Evolutionary conservation across 92 coral and sea anemone genomes (phyloP), one percentile per base, ranked within the genome.

Genomic region (Chrysogorgia sp.): DNA sequence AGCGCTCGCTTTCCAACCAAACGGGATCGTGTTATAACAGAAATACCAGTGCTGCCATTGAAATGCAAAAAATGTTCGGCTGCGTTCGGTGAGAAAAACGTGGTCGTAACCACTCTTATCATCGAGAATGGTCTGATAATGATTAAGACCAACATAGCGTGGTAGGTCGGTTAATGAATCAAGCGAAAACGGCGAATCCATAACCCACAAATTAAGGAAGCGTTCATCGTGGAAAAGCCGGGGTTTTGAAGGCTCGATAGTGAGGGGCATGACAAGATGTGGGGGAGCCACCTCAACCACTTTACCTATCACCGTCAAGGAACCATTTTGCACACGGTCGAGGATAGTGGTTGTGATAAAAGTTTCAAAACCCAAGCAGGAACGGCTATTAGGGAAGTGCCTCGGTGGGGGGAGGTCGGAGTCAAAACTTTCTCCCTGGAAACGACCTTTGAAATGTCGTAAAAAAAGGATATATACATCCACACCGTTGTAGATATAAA

Each of bases 1-100:
- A n/a, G 84, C 84, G 66, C 88, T 84, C 14, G 88, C 88, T 34
- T 84, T 84, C 84, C 88, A 84, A 13, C 88, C 88, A 70, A 84
- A 84, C 17, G 88, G 88, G 40, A 84, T 67, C 8, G 84, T 68
- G 14, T 74, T 29, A 30, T 56, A 84, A n/a, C 66, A 45, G 58
- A 83, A 83, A 26, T 67, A 69, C 83, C 88, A 84, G 31, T 80
- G 84, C 13, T 47, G 29, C 88, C 88, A 78, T 35, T 78, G 56
- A 14, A 84, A 76, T 1, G 80, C 88, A 61, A 84, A 82, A 28
- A 82, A 84, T 25, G 84, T 68, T 12, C 17, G 67, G 47, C 88
- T 79, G 33, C 71, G 55, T 19, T 70, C 66, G 55, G 82, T 66
- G 0, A 85, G 79, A 10, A 60, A 59, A 26, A 85, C 64, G 49